Evolutionary conservation across 1,140 invertebrate species (phyloP), one percentile per base, ranked within the genome.

Genomic region (Diplogasteroides magnus): DNA sequence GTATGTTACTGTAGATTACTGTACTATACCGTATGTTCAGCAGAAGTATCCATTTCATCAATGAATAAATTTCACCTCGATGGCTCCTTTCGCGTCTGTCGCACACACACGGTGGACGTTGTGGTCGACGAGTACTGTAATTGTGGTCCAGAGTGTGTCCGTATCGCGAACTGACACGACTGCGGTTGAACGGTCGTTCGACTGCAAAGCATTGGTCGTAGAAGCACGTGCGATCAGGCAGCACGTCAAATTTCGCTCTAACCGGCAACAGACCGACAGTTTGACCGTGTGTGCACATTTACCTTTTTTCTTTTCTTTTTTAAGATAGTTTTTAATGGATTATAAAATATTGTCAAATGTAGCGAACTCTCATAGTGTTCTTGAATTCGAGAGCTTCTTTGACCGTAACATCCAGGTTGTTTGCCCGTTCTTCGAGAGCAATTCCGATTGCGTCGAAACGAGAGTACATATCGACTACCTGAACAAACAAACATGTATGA

Each of bases 381-480:
- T 72, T 72, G 70, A 67, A 72, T n/a, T 58, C 70, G 15, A 72
- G 59, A 3, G 70, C 70, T 27, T 72, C 70, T 25, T 67, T 15
- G 27, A 72, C 70, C 2, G 70, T 72, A 48, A 67, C 57, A 48
- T 72, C 70, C 1, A 72, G 60, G 57, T 65, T 60, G 28, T 72
- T 67, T 11, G 26, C 66, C 23, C 64, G 2, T 19, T 68, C 57
- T 57, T 67, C 64, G 19, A 64, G 63, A 1, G 70, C 70, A 19
- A 72, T 72, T 56, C 70, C 70, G 19, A 72, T 65, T 1, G 70
- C 70, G 31, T 72, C 70, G 31, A 72, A 72, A 2, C 70, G 29
- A 14, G 70, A 72, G 58, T 71, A 71, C 48, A 71, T 71, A 28
- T 71, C 69, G 25, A 71, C 69, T 19, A 71, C 69, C 69, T 71